Evolutionary conservation across 53 echinoderm and acorn worm genomes (phyloP), one percentile per base, ranked within the genome.

Genomic region (Paracentrotus lividus): DNA sequence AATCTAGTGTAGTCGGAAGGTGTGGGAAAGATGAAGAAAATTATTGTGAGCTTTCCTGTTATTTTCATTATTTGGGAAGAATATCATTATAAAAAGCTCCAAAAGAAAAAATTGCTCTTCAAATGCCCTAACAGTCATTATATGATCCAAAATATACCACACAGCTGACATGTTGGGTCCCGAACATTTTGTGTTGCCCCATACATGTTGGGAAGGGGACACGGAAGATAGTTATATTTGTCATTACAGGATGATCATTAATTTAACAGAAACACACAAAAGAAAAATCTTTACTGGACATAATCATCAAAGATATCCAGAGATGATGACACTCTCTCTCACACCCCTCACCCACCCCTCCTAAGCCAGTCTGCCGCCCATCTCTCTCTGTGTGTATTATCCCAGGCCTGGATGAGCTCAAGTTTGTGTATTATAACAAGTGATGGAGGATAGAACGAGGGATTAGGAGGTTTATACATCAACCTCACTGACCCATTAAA

Each of bases 331-430:
- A 72, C 72, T 27, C 51, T 49, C 49, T 85, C 12, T 40, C 72
- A 72, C 72, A 72, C 72, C 72, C 49, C 26, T 47, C 49, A 4
- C 85, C 85, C 49, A 4, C 85, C 85, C 4, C 49, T 23, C 14
- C 24, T 85, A 51, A 88, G 54, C 88, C 56, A 7, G 56, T 88
- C 51, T 90, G 31, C 40, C 90, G 42, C 66, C 67, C 52, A 15
- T 49, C 85, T 85, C 44, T n/a, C n/a, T n/a, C n/a, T n/a, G n/a
- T 90, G 90, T 90, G 90, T 90, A 90, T 90, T 90, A 90, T 65
- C 90, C 49, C 66, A 64, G 38, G 66, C 64, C 90, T 65, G 45
- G 58, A 51, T 38, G 56, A 66, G 90, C 90, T 90, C 66, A 61
- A 66, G 90, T 90, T 64, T 61, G 90, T 65, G 90, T 90, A 65